Evolutionary conservation across 2,888 invertebrate genomes (phyloP).

Genomic region (Autographa gamma): DNA sequence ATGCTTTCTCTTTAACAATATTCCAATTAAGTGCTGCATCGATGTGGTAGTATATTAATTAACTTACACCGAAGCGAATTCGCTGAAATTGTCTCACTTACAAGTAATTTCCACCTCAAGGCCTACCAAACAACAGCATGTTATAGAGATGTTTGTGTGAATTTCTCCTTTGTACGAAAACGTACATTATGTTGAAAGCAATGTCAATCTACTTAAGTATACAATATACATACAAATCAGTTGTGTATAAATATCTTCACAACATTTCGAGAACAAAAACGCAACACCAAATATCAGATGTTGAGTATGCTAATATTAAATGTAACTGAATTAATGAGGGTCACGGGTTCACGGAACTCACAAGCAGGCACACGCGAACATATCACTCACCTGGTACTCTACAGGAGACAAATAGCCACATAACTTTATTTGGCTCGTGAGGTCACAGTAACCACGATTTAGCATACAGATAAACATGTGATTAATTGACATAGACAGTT

Average conservation of each 20-base stretch:
- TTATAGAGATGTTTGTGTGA: neutral
- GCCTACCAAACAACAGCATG: too few relatives aligned
- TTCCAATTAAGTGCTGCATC: neutral
- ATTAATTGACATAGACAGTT: slow-evolving; percentile 68
- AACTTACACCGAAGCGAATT: neutral
- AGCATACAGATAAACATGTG: slow-evolving; percentile 65
- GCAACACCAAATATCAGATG: neutral
- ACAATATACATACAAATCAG: neutral
- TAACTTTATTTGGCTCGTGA: slow-evolving; percentile 54
- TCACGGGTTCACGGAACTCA: slow-evolving; percentile 16
- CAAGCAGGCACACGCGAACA: slow-evolving; percentile 16
- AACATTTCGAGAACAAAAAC: neutral
- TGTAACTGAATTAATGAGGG: neutral
- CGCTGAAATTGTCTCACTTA: neutral
- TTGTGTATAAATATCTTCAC: neutral
- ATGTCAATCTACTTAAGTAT: neutral
- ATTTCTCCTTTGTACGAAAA: neutral
- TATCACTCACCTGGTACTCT: slow-evolving; percentile 35
- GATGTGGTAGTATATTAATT: neutral
- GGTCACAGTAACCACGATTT: slow-evolving; percentile 67
- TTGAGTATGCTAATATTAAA: neutral
- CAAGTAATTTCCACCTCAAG: neutral
- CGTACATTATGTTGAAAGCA: too few relatives aligned
- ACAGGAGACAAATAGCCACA: slow-evolving; percentile 57
- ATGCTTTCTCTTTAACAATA: neutral